phyloP scores from a whole-genome alignment of 2,113 vertebrate species.

The Callospermophilus lateralis region DNA sequence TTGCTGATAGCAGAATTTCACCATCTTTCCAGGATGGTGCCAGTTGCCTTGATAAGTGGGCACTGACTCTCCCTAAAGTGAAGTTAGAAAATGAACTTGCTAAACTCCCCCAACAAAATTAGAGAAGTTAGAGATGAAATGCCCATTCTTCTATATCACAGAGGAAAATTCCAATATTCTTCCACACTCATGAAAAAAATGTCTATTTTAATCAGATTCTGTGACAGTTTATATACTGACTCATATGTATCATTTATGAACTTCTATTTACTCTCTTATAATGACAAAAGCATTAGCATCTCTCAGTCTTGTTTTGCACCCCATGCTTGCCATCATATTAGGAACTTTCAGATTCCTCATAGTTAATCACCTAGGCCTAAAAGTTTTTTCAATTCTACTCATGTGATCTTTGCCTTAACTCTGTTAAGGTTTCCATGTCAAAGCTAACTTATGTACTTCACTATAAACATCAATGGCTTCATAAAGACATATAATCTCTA shows the following conservation, averaged over 20 bases:
- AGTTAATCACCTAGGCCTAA: not conserved
- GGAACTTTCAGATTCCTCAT: not conserved
- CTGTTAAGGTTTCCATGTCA: not conserved
- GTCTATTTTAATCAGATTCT: not conserved
- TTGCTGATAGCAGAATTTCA: not conserved
- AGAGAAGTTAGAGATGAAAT: not conserved
- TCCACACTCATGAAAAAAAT: not conserved
- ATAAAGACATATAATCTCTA: not conserved
- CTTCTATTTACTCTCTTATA: not conserved
- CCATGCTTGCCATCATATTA: not conserved
- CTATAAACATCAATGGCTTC: not conserved
- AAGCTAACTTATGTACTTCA: not conserved
- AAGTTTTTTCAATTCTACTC: not conserved
- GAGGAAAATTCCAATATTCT: not conserved
- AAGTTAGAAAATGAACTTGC: not conserved
- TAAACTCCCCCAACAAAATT: not conserved
- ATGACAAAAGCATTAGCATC: not conserved
- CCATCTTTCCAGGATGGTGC: not conserved
- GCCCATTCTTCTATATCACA: not conserved
- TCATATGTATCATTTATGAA: not conserved
- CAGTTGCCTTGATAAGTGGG: not conserved
- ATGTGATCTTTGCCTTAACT: not conserved
- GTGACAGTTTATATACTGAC: not conserved
- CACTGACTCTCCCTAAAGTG: not conserved
- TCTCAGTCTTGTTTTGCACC: not conserved